phyloP scores from a whole-genome alignment of 1,140 invertebrate genomes.

The Brachionus rubens region DNA sequence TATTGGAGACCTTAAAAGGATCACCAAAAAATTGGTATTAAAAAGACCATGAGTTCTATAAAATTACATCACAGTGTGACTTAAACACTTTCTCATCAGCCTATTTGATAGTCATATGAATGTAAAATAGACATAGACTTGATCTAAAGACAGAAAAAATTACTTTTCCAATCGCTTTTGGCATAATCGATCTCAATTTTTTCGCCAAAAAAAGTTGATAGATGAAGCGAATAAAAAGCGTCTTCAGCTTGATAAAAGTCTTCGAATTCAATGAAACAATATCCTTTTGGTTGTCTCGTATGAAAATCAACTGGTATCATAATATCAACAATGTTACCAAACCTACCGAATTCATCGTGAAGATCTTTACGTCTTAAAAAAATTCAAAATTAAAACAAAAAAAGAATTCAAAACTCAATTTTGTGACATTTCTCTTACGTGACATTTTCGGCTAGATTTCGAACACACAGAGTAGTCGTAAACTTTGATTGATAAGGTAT shows the following conservation, averaged over 20 bases:
- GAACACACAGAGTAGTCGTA: slow-evolving; percentile 30
- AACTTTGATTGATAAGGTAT: slow-evolving; percentile 34
- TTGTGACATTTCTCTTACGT: slow-evolving; percentile 5
- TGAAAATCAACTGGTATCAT: slow-evolving; percentile 63
- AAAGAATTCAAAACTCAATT: not conserved
- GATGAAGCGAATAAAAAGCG: slow-evolving; percentile 43
- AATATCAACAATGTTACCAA: slow-evolving; percentile 62
- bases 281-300: slow-evolving; percentile 60
- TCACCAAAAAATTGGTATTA: too few species aligned
- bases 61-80: too few species aligned
- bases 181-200: slow-evolving; percentile 46
- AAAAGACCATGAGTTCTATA: too few species aligned
- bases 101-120: not conserved
- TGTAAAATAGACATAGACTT: not conserved
- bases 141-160: not conserved
- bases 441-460: slow-evolving; percentile 38
- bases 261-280: slow-evolving; percentile 63
- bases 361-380: slow-evolving; percentile 56
- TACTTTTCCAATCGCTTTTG: slow-evolving; percentile 47
- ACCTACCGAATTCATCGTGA: slow-evolving; percentile 61
- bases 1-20: too few species aligned
- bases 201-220: slow-evolving; percentile 45
- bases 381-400: not conserved
- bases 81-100: too few species aligned
- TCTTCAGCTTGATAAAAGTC: slow-evolving; percentile 46